A percentile compares a stretch with the other conserved stretches of the same genome.
These are phyloP conservation scores for Bothrops jararaca DNA, from an alignment of 2,113 vertebrate genomes.

Conservation along the genomic window DNA sequence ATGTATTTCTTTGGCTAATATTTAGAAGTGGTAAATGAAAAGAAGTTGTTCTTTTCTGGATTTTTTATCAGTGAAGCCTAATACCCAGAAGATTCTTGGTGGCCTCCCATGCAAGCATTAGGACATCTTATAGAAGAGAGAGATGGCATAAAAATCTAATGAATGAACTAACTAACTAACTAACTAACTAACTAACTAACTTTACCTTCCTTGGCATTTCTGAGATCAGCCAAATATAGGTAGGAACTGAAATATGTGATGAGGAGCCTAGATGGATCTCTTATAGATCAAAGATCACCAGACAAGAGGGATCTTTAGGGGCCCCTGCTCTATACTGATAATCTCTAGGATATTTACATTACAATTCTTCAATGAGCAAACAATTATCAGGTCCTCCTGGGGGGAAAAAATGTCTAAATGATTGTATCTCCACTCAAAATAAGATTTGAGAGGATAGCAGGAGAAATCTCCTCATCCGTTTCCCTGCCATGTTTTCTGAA, in stretches of 20 bases:
- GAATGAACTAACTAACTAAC: too few species aligned
- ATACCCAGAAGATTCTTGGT: neutral
- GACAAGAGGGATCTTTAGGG: neutral
- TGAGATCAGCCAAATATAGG: neutral
- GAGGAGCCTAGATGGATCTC: neutral
- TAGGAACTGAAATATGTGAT: neutral
- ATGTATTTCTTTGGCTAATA: neutral
- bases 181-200: neutral
- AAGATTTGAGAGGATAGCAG: neutral
- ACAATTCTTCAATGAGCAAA: neutral
- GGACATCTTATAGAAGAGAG: too few species aligned
- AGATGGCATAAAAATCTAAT: too few species aligned
- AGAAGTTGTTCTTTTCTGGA: neutral
- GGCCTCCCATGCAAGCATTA: neutral
- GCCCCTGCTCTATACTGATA: neutral
- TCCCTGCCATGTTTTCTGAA: neutral
- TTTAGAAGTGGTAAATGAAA: neutral
- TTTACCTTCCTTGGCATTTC: neutral
- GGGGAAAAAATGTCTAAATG: fast-evolving
- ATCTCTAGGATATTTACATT: neutral
- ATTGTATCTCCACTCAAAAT: neutral
- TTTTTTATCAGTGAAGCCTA: neutral
- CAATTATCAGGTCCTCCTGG: neutral
- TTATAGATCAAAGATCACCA: neutral
- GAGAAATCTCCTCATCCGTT: neutral